Conservation (phyloP, 1,140 invertebrate species). For the Pogonomyrmex californicus region DNA sequence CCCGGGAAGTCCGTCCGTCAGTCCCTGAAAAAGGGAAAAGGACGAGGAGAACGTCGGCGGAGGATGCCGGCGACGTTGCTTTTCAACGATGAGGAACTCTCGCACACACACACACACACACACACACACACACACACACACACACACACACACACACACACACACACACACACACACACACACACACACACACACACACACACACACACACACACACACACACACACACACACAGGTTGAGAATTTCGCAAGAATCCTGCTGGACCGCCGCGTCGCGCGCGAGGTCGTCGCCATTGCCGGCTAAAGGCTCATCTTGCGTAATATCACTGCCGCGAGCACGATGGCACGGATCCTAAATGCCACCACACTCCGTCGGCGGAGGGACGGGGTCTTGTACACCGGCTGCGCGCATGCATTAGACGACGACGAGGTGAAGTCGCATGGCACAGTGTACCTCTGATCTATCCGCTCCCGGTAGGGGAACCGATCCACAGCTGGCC, state of each 20-base stretch:
- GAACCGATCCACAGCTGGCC: conserved; percentile 1
- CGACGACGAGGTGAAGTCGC: conserved; percentile 24
- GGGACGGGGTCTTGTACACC: background rate
- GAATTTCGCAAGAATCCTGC: conserved; percentile 73
- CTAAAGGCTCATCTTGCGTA: conserved; percentile 73
- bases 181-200: too few species aligned
- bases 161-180: too few species aligned
- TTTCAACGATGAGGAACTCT: conserved; percentile 27
- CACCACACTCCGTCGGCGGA: conserved; percentile 62
- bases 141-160: too few species aligned
- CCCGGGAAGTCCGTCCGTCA: background rate
- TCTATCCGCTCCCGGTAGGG: background rate
- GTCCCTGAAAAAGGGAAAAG: background rate
- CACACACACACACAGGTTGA: background rate
- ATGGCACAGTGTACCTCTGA: conserved; percentile 4
- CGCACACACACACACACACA: background rate
- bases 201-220: too few species aligned
- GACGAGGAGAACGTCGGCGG: background rate
- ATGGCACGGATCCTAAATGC: conserved; percentile 75
- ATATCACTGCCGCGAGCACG: conserved; percentile 61
- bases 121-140: too few species aligned
- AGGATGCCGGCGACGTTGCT: background rate
- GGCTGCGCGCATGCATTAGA: conserved; percentile 30
- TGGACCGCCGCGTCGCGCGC: conserved; percentile 61
- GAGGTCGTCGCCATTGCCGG: conserved; percentile 66